phyloP scores from a whole-genome alignment of 1,140 invertebrate species.

The Belonocnema kinseyi region DNA sequence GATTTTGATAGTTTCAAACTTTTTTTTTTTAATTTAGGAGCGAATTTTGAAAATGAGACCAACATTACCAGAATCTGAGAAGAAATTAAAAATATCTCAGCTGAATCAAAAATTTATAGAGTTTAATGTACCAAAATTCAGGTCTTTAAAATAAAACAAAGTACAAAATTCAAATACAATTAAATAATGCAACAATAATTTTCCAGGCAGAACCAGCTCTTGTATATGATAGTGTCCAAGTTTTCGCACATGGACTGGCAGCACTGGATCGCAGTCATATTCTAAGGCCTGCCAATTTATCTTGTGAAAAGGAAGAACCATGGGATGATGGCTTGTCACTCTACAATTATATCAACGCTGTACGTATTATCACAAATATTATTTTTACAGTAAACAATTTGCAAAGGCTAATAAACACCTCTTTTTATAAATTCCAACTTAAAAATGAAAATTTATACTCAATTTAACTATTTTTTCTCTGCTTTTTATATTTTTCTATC shows the following conservation, averaged over 20 bases:
- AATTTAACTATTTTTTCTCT: too few species aligned
- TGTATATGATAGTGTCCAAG: conserved; percentile 93
- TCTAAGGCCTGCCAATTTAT: conserved; percentile 85
- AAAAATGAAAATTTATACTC: not conserved
- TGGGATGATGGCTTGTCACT: conserved; percentile 92
- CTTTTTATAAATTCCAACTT: not conserved
- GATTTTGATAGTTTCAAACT: too few species aligned
- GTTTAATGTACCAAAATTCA: too few species aligned
- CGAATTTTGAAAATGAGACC: too few species aligned
- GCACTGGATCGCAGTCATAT: conserved; percentile 82
- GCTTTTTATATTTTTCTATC: too few species aligned
- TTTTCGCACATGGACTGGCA: conserved; percentile 88
- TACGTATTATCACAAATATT: conserved; percentile 72
- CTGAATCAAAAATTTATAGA: too few species aligned
- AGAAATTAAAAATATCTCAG: too few species aligned
- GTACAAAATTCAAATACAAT: not conserved
- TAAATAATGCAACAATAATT: conserved; percentile 46
- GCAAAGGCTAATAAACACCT: not conserved
- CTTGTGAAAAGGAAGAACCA: conserved; percentile 87
- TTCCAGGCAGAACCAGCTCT: conserved; percentile 93
- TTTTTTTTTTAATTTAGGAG: too few species aligned
- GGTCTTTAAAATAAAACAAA: too few species aligned
- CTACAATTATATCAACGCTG: conserved; percentile 94
- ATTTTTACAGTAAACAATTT: not conserved
- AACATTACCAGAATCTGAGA: too few species aligned